Percentiles rank a stretch among this genome's conserved stretches.
These are phyloP conservation scores for Ctenochaetus hawaiiensis DNA, from an alignment of 2,797 vertebrate genomes.

Conservation along the genomic window DNA sequence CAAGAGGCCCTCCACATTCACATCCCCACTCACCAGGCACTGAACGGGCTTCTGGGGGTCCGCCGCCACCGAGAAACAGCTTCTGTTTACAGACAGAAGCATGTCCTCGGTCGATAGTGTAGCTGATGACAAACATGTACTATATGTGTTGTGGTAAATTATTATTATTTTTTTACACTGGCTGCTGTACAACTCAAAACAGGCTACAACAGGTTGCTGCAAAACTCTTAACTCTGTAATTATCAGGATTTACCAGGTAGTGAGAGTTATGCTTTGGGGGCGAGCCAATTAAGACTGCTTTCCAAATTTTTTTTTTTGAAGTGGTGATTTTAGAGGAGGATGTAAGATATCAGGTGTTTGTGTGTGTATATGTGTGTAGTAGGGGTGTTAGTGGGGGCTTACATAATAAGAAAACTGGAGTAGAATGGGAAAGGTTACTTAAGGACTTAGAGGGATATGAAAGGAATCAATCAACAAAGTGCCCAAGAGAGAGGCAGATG, in stretches of 20 bases:
- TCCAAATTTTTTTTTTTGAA: slow-evolving; percentile 44
- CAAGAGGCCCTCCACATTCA: slow-evolving; percentile 82
- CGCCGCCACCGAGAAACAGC: slow-evolving; percentile 45
- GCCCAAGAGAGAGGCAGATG: slow-evolving; percentile 68
- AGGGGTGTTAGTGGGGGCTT: background rate
- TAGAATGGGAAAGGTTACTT: slow-evolving; percentile 4
- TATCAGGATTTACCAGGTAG: slow-evolving; percentile 66
- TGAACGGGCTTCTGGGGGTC: slow-evolving; percentile 51
- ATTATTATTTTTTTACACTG: slow-evolving; percentile 49
- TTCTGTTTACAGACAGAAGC: slow-evolving; percentile 39
- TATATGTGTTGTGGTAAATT: slow-evolving; percentile 37
- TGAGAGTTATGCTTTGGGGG: slow-evolving; percentile 52
- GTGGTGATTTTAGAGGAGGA: slow-evolving; percentile 47
- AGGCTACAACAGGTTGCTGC: slow-evolving; percentile 62
- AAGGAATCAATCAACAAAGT: slow-evolving; percentile 27
- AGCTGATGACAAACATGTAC: slow-evolving; percentile 38
- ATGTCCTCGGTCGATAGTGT: slow-evolving; percentile 25
- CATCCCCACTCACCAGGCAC: slow-evolving; percentile 70
- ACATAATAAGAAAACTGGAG: background rate
- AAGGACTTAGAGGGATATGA: slow-evolving; percentile 16
- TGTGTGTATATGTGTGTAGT: slow-evolving; percentile 4
- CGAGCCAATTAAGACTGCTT: slow-evolving; percentile 51
- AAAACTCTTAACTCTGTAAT: slow-evolving; percentile 68
- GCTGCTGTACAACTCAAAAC: slow-evolving; percentile 48
- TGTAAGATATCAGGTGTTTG: slow-evolving; percentile 45